Evolutionary conservation across 2,113 vertebrate species (phyloP).

Genomic region (Sinocyclocheilus maitianheensis): DNA sequence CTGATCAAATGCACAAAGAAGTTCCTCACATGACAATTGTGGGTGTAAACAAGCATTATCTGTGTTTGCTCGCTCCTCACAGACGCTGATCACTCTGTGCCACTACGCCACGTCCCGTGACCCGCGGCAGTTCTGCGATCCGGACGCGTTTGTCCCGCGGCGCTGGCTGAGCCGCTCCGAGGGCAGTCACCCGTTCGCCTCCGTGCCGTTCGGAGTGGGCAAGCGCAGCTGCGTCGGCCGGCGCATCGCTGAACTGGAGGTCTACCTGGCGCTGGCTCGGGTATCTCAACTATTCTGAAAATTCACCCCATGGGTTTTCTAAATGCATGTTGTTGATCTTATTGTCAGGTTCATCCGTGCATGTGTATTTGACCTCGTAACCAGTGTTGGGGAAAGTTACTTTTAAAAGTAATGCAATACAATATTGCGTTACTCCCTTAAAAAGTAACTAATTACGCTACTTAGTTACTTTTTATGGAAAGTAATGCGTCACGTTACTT

Average conservation of each 20-base stretch:
- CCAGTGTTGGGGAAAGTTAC: too few species aligned
- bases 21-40: not conserved
- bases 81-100: slow-evolving; percentile 91
- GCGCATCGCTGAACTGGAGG: slow-evolving; percentile 87
- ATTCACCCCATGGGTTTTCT: too few species aligned
- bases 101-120: slow-evolving; percentile 89
- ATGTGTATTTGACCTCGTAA: too few species aligned
- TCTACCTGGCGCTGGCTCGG: slow-evolving; percentile 84
- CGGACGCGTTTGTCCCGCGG: slow-evolving; percentile 79
- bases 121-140: slow-evolving; percentile 78
- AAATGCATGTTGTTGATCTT: too few species aligned
- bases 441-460: too few species aligned
- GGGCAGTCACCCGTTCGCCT: slow-evolving; percentile 84
- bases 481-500: too few species aligned
- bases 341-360: too few species aligned
- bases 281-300: slow-evolving; percentile 45
- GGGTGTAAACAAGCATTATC: not conserved
- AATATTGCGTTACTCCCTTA: too few species aligned
- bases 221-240: slow-evolving; percentile 91
- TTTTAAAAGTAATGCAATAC: too few species aligned
- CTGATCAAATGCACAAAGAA: too few species aligned
- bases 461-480: too few species aligned
- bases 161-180: slow-evolving; percentile 81
- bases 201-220: slow-evolving; percentile 90
- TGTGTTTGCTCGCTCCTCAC: slow-evolving; percentile 11